phyloP scores from a whole-genome alignment of 2,113 vertebrate genomes.

The Platichthys flesus region DNA sequence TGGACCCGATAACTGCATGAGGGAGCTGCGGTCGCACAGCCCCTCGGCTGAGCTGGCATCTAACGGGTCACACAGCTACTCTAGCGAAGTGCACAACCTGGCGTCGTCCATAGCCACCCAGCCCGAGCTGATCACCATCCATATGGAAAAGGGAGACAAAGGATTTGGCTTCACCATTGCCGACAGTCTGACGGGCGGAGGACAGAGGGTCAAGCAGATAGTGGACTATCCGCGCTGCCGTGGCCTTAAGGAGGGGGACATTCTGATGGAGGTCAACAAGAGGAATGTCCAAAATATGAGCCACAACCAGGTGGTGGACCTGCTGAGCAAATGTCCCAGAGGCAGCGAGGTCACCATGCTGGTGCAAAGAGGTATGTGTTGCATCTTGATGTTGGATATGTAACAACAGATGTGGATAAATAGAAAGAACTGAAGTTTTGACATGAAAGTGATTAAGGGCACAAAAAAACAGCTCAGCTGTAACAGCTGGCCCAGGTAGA shows the following conservation, averaged over 20 bases:
- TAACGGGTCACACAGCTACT: constrained; percentile 88
- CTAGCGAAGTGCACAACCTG: constrained; percentile 93
- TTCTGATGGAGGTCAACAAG: constrained; percentile 97
- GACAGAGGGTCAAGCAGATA: constrained; percentile 97
- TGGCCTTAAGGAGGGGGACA: constrained; percentile 94
- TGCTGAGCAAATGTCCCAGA: constrained; percentile 96
- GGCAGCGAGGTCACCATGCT: constrained; percentile 96
- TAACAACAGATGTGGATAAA: neutral
- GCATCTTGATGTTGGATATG: neutral
- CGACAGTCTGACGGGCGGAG: constrained; percentile 93
- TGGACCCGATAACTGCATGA: constrained; percentile 81
- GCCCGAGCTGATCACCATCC: constrained; percentile 97
- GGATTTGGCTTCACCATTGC: constrained; percentile 99
- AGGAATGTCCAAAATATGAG: constrained; percentile 95
- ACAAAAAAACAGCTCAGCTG: constrained; percentile 53
- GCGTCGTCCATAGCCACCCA: constrained; percentile 96
- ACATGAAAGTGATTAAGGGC: neutral
- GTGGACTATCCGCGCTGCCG: constrained; percentile 97
- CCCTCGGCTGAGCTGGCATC: constrained; percentile 87
- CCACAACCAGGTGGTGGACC: constrained; percentile 98
- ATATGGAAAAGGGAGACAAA: constrained; percentile 98
- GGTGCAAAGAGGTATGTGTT: constrained; percentile 93
- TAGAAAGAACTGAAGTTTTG: constrained; percentile 21
- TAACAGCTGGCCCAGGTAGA: constrained; percentile 30
- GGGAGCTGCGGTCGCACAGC: constrained; percentile 90